These are phyloP conservation scores for Macrosiphum euphorbiae DNA, from an alignment of 2,888 invertebrate genomes.

Conservation along the genomic window DNA sequence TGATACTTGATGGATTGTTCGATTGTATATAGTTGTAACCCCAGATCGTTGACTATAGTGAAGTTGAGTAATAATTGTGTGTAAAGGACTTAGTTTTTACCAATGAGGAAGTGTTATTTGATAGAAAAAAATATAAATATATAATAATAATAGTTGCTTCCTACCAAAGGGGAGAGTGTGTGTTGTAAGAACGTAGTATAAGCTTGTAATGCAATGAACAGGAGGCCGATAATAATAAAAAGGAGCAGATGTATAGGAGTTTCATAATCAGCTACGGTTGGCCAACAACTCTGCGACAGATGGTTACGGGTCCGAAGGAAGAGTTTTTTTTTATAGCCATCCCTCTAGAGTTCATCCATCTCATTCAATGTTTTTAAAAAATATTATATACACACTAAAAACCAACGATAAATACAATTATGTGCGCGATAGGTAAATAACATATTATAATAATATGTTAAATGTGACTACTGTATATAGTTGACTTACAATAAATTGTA, in stretches of 20 bases:
- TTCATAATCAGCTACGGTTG: conserved; percentile 64
- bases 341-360: conserved; percentile 40
- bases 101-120: conserved; percentile 53
- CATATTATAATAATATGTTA: not conserved
- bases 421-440: not conserved
- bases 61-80: conserved; percentile 37
- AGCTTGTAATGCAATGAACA: conserved; percentile 58
- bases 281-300: conserved; percentile 63
- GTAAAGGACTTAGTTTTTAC: conserved; percentile 32
- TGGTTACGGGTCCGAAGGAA: conserved; percentile 60
- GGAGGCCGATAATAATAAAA: conserved; percentile 64
- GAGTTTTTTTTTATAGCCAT: conserved; percentile 53
- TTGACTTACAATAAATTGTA: not conserved
- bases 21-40: not conserved
- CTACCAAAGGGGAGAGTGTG: conserved; percentile 36
- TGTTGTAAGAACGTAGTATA: conserved; percentile 55
- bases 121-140: conserved; percentile 11
- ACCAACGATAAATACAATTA: not conserved
- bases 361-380: conserved; percentile 55
- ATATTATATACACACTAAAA: conserved; percentile 31
- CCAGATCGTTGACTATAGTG: not conserved
- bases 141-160: conserved; percentile 54
- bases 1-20: not conserved
- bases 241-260: conserved; percentile 64
- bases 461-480: conserved; percentile 5